Base-by-base conservation (phyloP, 2,888 invertebrate species). In the Autographa pulchrina region DNA sequence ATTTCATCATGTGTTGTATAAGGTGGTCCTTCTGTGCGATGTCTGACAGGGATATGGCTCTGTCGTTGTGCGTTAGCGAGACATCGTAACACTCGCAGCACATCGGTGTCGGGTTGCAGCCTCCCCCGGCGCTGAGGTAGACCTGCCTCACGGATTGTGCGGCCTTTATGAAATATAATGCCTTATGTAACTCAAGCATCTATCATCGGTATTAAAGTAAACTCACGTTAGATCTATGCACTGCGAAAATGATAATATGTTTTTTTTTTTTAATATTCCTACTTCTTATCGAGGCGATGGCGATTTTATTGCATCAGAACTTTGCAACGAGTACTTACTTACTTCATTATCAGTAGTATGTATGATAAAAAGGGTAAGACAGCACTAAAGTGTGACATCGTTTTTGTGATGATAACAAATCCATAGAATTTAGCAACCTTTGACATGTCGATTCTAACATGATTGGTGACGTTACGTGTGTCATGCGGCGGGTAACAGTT, bases 51-150 rank as follows among this genome's bases (percentile, higher is more conserved):
- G 41, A 18, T 20, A 13, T 43, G 75, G 60, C 54, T 60, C 72
- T 78, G 84, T 80, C 83, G 62, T 70, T 43, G 67, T 72, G 65
- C 72, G 78, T 82, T 81, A 80, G 61, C 70, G 20, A 59, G 63
- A 83, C 77, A 74, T 76, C 84, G 77, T 80, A 72, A 80, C 79
- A 78, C 75, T 48, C 63, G 61, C 38, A 38, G 5, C 54, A 7
- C 65, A 16, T 2, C 41, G 73, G 78, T 70, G 74, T 79, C 79
- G 61, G 74, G 81, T 79, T 77, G 48, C 78, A 35, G 4, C 20
- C 54, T 11, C 13, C 20, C 54, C 54, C 20, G 13, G 54, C 54
- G 54, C 54, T 13, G 54, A 25, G 25, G 54, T 13, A 9, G 54
- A 20, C 54, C 11, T 25, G 25, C 54, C 54, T 56, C 25, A 6